A percentile compares a stretch with the other conserved stretches of the same genome.
phyloP scores from a whole-genome alignment of 2,888 invertebrate species.

The Rambutsinella grinnellia region DNA sequence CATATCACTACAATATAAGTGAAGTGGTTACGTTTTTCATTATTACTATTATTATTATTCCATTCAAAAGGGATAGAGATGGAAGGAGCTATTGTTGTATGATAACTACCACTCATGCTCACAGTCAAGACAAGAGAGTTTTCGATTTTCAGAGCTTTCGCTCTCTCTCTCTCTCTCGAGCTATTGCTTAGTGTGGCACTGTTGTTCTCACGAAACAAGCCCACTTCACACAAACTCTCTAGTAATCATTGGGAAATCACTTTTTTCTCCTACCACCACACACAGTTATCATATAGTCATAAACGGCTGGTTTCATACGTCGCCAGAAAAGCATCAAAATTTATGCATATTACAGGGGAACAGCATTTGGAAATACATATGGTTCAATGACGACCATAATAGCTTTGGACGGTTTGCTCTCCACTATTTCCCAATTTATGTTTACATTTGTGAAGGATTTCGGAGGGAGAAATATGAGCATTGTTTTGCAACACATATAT shows the following conservation, averaged over 20 bases:
- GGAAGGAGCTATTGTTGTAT: background rate
- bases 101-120: background rate
- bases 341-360: constrained; percentile 35
- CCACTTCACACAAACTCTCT: constrained; percentile 34
- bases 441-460: background rate
- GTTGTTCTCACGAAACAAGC: constrained; percentile 28
- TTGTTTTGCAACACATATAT: background rate
- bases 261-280: background rate
- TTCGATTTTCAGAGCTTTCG: background rate
- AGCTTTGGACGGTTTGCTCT: background rate
- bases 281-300: too few relatives aligned
- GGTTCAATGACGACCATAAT: background rate
- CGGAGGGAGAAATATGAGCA: background rate
- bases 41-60: background rate
- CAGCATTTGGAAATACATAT: background rate
- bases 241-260: constrained; percentile 25
- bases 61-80: background rate
- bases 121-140: too few relatives aligned
- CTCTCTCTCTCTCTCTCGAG: constrained; percentile 1
- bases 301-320: background rate
- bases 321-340: constrained; percentile 37
- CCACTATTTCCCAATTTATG: background rate
- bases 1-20: background rate
- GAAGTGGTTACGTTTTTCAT: background rate
- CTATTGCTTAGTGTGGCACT: background rate